A percentile compares a stretch with the other conserved stretches of the same genome.
Conservation (phyloP, 2,113 vertebrate genomes). For the Pheucticus melanocephalus region DNA sequence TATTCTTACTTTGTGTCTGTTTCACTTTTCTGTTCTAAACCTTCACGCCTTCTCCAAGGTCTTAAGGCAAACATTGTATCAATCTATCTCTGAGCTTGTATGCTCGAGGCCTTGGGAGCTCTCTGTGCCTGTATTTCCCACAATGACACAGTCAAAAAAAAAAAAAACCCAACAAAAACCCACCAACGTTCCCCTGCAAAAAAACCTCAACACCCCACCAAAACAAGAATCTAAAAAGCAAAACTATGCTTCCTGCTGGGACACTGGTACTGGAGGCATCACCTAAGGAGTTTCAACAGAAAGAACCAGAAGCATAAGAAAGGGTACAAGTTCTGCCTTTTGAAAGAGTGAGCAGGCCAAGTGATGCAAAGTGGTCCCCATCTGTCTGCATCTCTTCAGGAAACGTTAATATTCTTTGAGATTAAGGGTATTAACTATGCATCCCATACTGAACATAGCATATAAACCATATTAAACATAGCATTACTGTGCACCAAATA, state of each 20-base stretch:
- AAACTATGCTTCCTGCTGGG: background rate
- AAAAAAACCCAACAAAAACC: fast-evolving
- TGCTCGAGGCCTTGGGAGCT: background rate
- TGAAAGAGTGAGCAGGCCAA: fast-evolving
- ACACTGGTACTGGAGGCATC: background rate
- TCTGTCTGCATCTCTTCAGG: background rate
- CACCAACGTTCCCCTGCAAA: background rate
- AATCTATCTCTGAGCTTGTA: background rate
- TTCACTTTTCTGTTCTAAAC: background rate
- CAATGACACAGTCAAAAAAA: background rate
- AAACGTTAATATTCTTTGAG: background rate
- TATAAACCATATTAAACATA: fast-evolving
- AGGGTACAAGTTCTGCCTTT: background rate
- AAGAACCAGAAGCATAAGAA: background rate
- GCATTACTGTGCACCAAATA: background rate
- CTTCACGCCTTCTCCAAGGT: background rate
- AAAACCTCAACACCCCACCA: background rate
- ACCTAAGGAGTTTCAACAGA: background rate
- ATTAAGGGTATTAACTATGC: background rate
- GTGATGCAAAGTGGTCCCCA: background rate
- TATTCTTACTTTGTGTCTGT: background rate
- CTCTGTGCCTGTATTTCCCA: background rate
- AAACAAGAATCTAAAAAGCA: background rate
- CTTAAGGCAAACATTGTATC: background rate
- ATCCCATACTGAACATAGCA: fast-evolving